These are phyloP conservation scores for Nebria ingens DNA, from an alignment of 1,140 invertebrate species.

Conservation along the genomic window DNA sequence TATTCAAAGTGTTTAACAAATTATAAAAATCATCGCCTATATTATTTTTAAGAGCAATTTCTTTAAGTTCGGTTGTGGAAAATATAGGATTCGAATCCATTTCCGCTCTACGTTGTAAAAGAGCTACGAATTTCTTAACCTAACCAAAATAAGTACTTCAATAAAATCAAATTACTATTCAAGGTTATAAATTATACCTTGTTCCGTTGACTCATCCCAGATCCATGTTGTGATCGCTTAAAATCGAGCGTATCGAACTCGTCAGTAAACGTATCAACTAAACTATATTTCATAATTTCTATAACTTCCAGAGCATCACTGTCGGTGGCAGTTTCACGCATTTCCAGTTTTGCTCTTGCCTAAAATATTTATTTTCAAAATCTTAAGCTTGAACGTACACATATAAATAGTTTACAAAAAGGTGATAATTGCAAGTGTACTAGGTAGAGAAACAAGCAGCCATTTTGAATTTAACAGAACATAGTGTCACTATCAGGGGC, in stretches of 20 bases:
- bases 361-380: slow-evolving; percentile 26
- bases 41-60: slow-evolving; percentile 51
- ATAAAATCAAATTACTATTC: slow-evolving; percentile 14
- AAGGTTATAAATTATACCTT: slow-evolving; percentile 42
- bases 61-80: slow-evolving; percentile 62
- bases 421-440: too few relatives aligned
- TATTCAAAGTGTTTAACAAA: slow-evolving; percentile 68
- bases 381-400: slow-evolving; percentile 12
- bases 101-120: slow-evolving; percentile 52
- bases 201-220: slow-evolving; percentile 58
- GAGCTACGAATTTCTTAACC: slow-evolving; percentile 65
- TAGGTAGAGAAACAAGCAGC: too few relatives aligned
- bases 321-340: slow-evolving; percentile 65
- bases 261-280: slow-evolving; percentile 65
- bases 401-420: too few relatives aligned
- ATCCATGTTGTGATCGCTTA: slow-evolving; percentile 56
- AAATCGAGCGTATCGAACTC: slow-evolving; percentile 58
- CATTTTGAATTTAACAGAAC: too few relatives aligned
- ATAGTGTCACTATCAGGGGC: too few relatives aligned
- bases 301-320: slow-evolving; percentile 79
- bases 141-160: slow-evolving; percentile 34
- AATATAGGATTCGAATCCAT: slow-evolving; percentile 59
- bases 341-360: slow-evolving; percentile 76
- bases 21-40: slow-evolving; percentile 49
- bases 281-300: slow-evolving; percentile 71